Conservation (phyloP, 2,113 vertebrate species). For the Ranitomeya imitator region DNA sequence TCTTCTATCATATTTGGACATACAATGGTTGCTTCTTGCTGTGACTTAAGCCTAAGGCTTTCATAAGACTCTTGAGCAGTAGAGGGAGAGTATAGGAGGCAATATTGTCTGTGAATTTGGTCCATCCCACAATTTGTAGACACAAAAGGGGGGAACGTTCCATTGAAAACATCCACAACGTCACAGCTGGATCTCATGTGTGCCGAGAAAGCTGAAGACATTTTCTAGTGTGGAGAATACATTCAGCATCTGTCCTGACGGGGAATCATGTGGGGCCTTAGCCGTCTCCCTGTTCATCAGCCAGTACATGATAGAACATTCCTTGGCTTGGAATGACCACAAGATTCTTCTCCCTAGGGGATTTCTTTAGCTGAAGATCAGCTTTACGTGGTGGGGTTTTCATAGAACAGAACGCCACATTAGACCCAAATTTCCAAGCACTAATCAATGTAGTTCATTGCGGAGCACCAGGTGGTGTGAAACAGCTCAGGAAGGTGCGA, state of each 20-base stretch:
- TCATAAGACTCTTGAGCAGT: neutral
- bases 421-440: neutral
- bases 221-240: neutral
- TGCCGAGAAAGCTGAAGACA: neutral
- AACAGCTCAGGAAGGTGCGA: neutral
- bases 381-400: neutral
- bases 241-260: neutral
- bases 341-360: neutral
- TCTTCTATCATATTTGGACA: neutral
- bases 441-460: conserved; percentile 2
- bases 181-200: neutral
- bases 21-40: neutral
- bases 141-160: conserved; percentile 34
- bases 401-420: neutral
- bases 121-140: conserved; percentile 17
- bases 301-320: neutral
- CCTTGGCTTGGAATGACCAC: neutral
- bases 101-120: neutral
- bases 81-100: neutral
- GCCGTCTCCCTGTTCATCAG: neutral
- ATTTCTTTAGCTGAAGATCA: neutral
- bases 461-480: conserved; percentile 4
- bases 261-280: neutral
- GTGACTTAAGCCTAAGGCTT: neutral
- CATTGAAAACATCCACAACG: conserved; percentile 18